Evolutionary conservation across 2,797 vertebrate species (phyloP).

Genomic region (Parauchenoglanis ngamensis): DNA sequence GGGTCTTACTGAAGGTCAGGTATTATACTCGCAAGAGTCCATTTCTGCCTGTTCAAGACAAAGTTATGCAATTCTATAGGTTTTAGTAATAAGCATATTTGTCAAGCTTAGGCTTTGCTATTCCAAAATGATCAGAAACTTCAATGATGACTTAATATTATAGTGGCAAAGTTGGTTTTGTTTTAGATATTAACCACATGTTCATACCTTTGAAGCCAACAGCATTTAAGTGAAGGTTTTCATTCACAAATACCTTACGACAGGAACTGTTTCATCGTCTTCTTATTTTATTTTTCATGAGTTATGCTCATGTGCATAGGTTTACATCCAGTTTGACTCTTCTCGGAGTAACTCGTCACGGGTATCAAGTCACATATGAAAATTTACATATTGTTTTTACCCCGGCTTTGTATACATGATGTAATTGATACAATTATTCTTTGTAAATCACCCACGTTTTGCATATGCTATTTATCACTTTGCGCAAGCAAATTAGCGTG

Average conservation of each 20-base stretch:
- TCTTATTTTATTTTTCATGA: background rate
- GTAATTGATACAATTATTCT: background rate
- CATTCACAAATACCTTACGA: background rate
- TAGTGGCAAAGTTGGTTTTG: background rate
- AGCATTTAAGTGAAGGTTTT: background rate
- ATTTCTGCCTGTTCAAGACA: background rate
- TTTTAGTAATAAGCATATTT: background rate
- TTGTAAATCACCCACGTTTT: background rate
- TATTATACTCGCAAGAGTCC: background rate
- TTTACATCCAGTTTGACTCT: background rate
- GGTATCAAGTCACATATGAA: background rate
- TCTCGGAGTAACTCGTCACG: background rate
- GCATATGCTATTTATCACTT: background rate
- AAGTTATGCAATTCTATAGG: background rate
- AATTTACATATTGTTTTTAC: constrained; percentile 3
- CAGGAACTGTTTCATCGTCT: background rate
- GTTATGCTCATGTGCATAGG: background rate
- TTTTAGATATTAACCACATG: background rate
- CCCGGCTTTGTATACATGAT: background rate
- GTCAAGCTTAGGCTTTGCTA: background rate
- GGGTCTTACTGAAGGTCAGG: background rate
- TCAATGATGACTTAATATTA: background rate
- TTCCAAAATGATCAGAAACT: background rate
- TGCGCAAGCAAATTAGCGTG: background rate
- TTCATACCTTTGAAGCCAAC: background rate